These are phyloP conservation scores for Leptinotarsa texana DNA, from an alignment of 1,140 invertebrate species.

Conservation along the genomic window DNA sequence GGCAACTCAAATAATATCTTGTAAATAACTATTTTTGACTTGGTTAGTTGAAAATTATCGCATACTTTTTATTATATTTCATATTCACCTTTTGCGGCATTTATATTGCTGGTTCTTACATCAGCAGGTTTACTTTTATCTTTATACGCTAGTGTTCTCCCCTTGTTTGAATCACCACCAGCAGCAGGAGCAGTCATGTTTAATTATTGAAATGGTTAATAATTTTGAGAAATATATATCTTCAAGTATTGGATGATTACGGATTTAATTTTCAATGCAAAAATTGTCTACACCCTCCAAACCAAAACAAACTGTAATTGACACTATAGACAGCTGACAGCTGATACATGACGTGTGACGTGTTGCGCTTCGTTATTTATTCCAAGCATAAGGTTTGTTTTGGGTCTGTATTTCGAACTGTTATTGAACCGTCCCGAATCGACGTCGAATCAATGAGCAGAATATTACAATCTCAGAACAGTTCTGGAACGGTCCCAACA, in stretches of 20 bases:
- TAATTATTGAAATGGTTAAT: slow-evolving; percentile 13
- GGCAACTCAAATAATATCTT: background rate
- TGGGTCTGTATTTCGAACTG: too few relatives aligned
- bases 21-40: background rate
- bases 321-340: background rate
- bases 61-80: slow-evolving; percentile 22
- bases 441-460: too few relatives aligned
- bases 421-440: too few relatives aligned
- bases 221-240: slow-evolving; percentile 20
- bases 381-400: too few relatives aligned
- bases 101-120: slow-evolving; percentile 94
- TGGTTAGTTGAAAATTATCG: background rate
- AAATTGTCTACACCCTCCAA: background rate
- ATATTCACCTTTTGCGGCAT: slow-evolving; percentile 91
- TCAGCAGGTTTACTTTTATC: slow-evolving; percentile 93
- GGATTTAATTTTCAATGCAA: slow-evolving; percentile 5
- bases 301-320: background rate
- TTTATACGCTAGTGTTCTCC: slow-evolving; percentile 66
- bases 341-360: background rate
- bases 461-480: too few relatives aligned
- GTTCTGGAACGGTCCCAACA: too few relatives aligned
- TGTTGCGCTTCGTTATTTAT: too few relatives aligned
- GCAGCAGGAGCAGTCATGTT: slow-evolving; percentile 54
- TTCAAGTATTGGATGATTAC: background rate
- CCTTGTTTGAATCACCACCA: slow-evolving; percentile 52